Evolutionary conservation across 1,140 invertebrate genomes (phyloP), one percentile per base, ranked within the genome.

Genomic region (Ephestia elutella): DNA sequence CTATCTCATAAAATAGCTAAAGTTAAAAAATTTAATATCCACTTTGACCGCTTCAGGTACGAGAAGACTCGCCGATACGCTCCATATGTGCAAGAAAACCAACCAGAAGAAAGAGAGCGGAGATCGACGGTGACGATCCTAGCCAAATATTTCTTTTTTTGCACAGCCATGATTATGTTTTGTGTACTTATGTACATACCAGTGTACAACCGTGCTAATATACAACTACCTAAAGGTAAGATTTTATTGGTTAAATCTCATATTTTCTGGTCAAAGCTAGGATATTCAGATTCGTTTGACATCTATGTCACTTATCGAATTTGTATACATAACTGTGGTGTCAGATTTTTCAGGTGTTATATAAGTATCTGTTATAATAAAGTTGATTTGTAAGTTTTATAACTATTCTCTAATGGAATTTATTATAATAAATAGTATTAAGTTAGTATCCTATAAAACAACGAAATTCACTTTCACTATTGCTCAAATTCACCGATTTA

Each of bases 181-280:
- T 83, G 89, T 19, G 77, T 88, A 5, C 74, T 90, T 8, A 61
- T 90, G 59, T 90, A 90, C 64, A 86, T 89, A 63, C 87, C 88
- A 0, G 81, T 87, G 0, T 90, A 89, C 65, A 87, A 89, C 61
- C 78, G 78, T 54, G 86, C 80, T 13, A 87, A 82, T 56, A 72
- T 81, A 9, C 81, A 84, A 59, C 13, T 84, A 21, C 70, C 80
- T 19, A 88, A 86, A 77, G 78, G 77, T 86, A 48, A 68, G 72
- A 64, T 13, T 44, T 25, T 25, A 7, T 2, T 25, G 2, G 21
- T n/a, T n/a, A 25, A 25, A 49, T 54, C 49, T 3, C 1, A 3
- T 13, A 15, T 17, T 44, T 1, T 4, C 38, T 7, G 38, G 13
- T 35, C 13, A 44, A 44, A 20, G 5, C 15, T 35, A 30, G 13